Evolutionary conservation across 2,797 vertebrate genomes (phyloP).

Genomic region (Monodelphis domestica): DNA sequence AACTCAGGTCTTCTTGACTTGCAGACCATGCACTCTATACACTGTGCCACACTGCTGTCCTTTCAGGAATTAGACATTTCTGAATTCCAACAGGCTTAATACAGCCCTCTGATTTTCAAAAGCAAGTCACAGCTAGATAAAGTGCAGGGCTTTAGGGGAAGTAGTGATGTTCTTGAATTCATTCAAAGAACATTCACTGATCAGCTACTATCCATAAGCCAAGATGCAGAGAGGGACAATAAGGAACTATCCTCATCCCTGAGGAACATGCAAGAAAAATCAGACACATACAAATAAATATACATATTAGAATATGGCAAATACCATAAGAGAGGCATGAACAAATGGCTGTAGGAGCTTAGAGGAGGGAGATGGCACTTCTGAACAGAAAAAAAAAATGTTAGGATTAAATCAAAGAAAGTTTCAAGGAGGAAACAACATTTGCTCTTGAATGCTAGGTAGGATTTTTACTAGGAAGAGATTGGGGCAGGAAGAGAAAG

Average conservation of each 20-base stretch:
- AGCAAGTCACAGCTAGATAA: neutral
- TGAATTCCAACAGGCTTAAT: neutral
- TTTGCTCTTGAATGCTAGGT: neutral
- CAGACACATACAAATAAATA: neutral
- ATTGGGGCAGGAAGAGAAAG: neutral
- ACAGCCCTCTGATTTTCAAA: neutral
- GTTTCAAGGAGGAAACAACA: neutral
- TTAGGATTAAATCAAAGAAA: neutral
- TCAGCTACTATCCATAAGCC: neutral
- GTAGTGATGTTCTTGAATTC: neutral
- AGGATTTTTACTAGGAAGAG: neutral
- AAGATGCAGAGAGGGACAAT: neutral
- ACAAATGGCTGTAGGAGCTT: neutral
- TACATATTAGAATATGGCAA: neutral
- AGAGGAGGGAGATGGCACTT: neutral
- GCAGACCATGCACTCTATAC: too few species aligned
- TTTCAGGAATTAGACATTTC: too few species aligned
- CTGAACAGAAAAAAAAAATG: neutral
- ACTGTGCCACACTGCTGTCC: too few species aligned
- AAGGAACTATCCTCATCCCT: neutral
- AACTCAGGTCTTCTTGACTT: too few species aligned
- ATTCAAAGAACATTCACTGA: neutral
- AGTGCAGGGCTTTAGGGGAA: neutral
- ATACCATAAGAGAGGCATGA: neutral
- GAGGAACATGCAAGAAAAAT: neutral